Percentiles rank a stretch among this genome's conserved stretches.
Evolutionary conservation across 1,140 invertebrate species (phyloP).

Genomic region (Arctopsyche grandis): DNA sequence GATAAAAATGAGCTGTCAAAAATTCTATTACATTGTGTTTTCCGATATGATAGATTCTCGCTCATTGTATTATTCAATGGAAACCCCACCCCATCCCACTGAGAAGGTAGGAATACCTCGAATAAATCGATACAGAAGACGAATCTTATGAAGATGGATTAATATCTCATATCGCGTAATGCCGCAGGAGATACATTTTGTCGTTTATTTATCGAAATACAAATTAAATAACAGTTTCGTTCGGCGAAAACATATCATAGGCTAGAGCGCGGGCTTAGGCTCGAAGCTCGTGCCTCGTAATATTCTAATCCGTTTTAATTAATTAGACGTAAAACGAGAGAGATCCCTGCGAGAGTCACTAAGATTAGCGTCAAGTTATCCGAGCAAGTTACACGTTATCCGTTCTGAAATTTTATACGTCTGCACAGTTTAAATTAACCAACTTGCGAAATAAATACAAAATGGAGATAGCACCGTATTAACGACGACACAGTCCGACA

Average conservation of each 20-base stretch:
- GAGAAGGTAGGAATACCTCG: neutral
- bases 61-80: conserved; percentile 45
- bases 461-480: neutral
- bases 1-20: conserved; percentile 49
- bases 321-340: conserved; percentile 10
- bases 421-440: neutral
- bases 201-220: neutral
- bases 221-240: neutral
- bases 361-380: conserved; percentile 30
- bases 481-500: too few relatives aligned
- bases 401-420: conserved; percentile 8
- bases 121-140: neutral
- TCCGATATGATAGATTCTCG: conserved; percentile 44
- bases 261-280: neutral
- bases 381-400: neutral
- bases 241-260: neutral
- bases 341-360: conserved; percentile 13
- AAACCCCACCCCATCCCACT: neutral
- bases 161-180: neutral
- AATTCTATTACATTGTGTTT: conserved; percentile 50
- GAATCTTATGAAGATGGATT: conserved; percentile 1
- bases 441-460: neutral
- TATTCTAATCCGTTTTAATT: conserved; percentile 26
- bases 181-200: neutral
- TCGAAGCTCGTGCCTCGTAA: neutral